Evolutionary conservation across 2,888 invertebrate species (phyloP).

Genomic region (Cancer borealis): DNA sequence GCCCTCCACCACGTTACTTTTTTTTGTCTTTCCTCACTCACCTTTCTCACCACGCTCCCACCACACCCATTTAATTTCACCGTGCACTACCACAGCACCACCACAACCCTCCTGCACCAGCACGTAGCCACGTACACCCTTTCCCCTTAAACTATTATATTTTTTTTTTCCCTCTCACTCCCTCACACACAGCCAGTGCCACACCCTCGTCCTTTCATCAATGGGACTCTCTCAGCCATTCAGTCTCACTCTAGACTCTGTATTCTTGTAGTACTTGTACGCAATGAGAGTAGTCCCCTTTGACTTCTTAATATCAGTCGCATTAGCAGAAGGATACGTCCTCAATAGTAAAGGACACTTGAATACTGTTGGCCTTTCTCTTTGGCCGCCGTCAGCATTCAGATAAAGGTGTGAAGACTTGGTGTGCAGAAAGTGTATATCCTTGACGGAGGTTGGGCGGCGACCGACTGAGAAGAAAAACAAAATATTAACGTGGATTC

Average conservation of each 20-base stretch:
- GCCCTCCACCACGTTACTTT: not conserved
- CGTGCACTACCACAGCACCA: not conserved
- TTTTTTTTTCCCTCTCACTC: not conserved
- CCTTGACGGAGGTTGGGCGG: not conserved
- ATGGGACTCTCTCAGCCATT: not conserved
- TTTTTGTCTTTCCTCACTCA: not conserved
- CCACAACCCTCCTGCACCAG: not conserved
- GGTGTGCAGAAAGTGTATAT: not conserved
- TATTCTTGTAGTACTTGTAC: not conserved
- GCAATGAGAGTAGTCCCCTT: not conserved
- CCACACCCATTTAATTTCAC: not conserved
- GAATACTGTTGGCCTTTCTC: not conserved
- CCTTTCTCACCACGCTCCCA: not conserved
- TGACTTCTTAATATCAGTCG: not conserved
- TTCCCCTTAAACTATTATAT: not conserved
- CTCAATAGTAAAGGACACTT: not conserved
- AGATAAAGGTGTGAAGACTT: not conserved
- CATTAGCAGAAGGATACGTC: not conserved
- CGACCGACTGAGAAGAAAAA: not conserved
- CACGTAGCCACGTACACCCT: not conserved
- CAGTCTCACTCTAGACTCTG: not conserved
- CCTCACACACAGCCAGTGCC: not conserved
- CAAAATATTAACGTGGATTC: not conserved
- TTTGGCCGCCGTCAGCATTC: not conserved
- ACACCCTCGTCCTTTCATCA: not conserved